These are phyloP conservation scores for Drosophila flavopinicola DNA, from an alignment of 2,888 invertebrate species.

Conservation along the genomic window DNA sequence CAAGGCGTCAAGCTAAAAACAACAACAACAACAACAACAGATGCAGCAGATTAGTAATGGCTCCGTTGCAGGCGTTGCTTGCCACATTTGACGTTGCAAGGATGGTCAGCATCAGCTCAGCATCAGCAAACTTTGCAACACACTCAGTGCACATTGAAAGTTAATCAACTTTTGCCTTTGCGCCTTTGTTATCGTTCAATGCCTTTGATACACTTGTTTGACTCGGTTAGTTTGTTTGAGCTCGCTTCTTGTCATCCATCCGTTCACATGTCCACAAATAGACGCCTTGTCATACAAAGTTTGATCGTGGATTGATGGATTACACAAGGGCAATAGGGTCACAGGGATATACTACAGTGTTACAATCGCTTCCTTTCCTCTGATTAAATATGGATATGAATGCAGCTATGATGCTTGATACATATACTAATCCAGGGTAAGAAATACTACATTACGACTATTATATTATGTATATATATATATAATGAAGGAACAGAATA, in stretches of 20 bases:
- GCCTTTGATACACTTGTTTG: conserved; percentile 10
- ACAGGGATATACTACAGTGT: neutral
- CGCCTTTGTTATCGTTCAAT: conserved; percentile 23
- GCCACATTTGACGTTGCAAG: conserved; percentile 18
- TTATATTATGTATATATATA: no score
- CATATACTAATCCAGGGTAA: no score
- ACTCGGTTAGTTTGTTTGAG: conserved; percentile 14
- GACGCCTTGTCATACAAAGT: neutral
- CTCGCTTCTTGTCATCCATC: neutral
- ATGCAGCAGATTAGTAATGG: conserved; percentile 39
- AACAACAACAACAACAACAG: neutral
- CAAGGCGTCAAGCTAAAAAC: conserved; percentile 47
- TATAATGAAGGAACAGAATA: no score
- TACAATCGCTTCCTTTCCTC: no score
- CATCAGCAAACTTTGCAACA: neutral
- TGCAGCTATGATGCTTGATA: no score
- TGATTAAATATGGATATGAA: no score
- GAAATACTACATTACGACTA: no score
- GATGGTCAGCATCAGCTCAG: conserved; percentile 25
- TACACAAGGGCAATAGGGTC: neutral
- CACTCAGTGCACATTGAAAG: conserved; percentile 23
- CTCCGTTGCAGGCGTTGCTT: conserved; percentile 22
- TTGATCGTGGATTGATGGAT: no score
- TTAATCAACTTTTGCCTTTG: conserved; percentile 66
- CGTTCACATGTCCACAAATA: neutral